phyloP scores from a whole-genome alignment of 2,888 invertebrate species.

The Alviniconcha strummeri region DNA sequence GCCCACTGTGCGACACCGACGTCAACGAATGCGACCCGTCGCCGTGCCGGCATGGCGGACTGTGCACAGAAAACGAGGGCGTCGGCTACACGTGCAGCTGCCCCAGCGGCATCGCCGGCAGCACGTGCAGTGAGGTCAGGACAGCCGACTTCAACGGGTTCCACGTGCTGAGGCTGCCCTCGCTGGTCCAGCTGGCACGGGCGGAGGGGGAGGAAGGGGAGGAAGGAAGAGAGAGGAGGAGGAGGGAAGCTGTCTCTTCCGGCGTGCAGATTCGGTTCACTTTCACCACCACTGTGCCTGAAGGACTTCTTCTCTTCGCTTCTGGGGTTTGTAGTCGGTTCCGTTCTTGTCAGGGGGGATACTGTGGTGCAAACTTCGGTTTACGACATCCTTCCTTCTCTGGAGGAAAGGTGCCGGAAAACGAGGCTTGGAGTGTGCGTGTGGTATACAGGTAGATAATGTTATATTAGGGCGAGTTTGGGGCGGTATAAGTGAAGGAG shows the following conservation, averaged over 20 bases:
- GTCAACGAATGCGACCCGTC: constrained; percentile 48
- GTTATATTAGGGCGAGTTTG: too few relatives aligned
- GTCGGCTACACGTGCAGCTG: constrained; percentile 60
- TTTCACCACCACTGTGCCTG: constrained; percentile 54
- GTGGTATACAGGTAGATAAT: too few relatives aligned
- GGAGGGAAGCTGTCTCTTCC: constrained; percentile 25
- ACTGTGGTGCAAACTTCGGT: too few relatives aligned
- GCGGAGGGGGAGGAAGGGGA: not conserved
- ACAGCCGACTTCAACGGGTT: constrained; percentile 62
- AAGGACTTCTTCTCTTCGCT: constrained; percentile 58
- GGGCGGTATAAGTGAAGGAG: too few relatives aligned
- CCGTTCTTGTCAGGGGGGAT: too few relatives aligned
- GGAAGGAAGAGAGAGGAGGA: not conserved
- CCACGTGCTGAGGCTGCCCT: constrained; percentile 46
- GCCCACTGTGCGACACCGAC: constrained; percentile 54
- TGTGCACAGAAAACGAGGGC: constrained; percentile 93
- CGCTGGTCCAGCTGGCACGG: constrained; percentile 30
- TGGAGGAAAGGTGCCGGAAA: too few relatives aligned
- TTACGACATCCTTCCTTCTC: too few relatives aligned
- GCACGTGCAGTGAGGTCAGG: constrained; percentile 55
- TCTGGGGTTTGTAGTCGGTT: constrained; percentile 53
- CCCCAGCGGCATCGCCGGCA: constrained; percentile 55
- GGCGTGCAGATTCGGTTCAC: constrained; percentile 46
- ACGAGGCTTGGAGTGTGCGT: too few relatives aligned
- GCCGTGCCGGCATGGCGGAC: constrained; percentile 93